Percentiles rank a stretch among this genome's conserved stretches.
Evolutionary conservation across 1,140 invertebrate genomes (phyloP).

Genomic region (Parapsyche elsis): DNA sequence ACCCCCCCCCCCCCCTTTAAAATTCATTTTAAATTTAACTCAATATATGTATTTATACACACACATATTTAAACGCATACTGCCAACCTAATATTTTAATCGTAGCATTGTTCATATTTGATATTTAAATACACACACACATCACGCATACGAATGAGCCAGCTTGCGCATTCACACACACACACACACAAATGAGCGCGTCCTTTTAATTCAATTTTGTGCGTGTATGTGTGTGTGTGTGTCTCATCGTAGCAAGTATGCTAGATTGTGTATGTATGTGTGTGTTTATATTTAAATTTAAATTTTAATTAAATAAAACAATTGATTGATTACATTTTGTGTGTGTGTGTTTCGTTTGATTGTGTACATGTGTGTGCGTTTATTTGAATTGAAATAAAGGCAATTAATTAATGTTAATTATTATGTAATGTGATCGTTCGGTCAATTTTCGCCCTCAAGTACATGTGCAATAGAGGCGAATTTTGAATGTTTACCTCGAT

Average conservation of each 20-base stretch:
- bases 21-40: constrained; percentile 1
- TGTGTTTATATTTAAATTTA: no score
- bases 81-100: not conserved
- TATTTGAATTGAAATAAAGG: no score
- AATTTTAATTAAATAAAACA: no score
- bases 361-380: not conserved
- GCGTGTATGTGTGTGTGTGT: constrained; percentile 11
- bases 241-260: not conserved
- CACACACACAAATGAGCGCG: not conserved
- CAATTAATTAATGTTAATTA: no score
- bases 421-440: not conserved
- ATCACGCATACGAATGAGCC: not conserved
- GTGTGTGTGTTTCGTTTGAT: no score
- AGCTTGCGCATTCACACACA: not conserved
- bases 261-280: not conserved
- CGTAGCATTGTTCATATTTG: no score
- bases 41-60: not conserved
- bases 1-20: not conserved
- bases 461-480: no score
- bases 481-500: no score
- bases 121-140: not conserved
- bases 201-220: constrained; percentile 22
- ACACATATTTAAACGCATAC: not conserved
- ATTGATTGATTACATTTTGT: no score
- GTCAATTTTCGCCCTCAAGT: no score